Evolutionary conservation across 2,888 invertebrate species (phyloP).

Genomic region (Apoderus coryli): DNA sequence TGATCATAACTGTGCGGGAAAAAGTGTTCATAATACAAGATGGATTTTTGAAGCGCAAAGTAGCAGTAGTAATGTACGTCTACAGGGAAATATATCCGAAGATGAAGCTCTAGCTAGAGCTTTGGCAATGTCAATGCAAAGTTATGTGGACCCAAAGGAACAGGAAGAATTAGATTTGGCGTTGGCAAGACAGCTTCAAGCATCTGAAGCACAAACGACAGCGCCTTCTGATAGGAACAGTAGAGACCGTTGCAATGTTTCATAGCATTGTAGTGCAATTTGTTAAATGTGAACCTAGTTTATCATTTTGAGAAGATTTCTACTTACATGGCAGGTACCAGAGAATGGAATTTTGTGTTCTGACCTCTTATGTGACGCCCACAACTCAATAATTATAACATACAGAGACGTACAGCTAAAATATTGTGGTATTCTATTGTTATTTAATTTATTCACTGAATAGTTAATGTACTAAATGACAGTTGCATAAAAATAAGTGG

Average conservation of each 20-base stretch:
- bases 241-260: conserved; percentile 33
- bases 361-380: too few relatives aligned
- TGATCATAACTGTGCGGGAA: conserved; percentile 62
- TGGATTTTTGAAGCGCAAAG: conserved; percentile 22
- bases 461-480: too few relatives aligned
- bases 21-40: conserved; percentile 19
- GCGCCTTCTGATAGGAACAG: conserved; percentile 18
- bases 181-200: conserved; percentile 38
- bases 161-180: conserved; percentile 33
- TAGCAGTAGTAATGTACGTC: conserved; percentile 23
- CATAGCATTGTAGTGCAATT: too few relatives aligned
- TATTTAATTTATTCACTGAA: too few relatives aligned
- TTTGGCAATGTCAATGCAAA: conserved; percentile 63
- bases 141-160: conserved; percentile 39
- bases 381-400: too few relatives aligned
- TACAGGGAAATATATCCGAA: conserved; percentile 64
- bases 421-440: too few relatives aligned
- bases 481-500: too few relatives aligned
- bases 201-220: conserved; percentile 18
- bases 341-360: too few relatives aligned
- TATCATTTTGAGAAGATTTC: too few relatives aligned
- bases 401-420: too few relatives aligned
- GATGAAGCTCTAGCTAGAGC: conserved; percentile 84
- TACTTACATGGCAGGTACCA: too few relatives aligned
- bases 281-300: too few relatives aligned